phyloP scores from a whole-genome alignment of 2,797 vertebrate genomes.

The Enteromius paludinosus region DNA sequence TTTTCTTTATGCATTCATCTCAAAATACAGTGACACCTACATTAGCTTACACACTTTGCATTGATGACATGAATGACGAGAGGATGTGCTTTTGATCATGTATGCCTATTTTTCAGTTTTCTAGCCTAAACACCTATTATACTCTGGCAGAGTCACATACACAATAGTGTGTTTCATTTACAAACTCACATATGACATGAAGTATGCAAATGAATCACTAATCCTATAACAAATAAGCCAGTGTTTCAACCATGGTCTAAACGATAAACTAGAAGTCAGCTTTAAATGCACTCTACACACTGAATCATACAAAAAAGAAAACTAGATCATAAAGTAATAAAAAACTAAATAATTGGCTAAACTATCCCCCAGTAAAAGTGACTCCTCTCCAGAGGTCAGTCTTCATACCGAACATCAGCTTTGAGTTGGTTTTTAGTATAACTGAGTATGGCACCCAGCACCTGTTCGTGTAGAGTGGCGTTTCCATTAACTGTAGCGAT shows the following conservation, averaged over 20 bases:
- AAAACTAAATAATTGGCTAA: not conserved
- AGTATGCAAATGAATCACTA: not conserved
- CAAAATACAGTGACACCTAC: not conserved
- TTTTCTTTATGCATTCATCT: not conserved
- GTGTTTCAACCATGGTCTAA: not conserved
- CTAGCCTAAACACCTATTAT: not conserved
- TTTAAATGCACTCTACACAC: not conserved
- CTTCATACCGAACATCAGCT: conserved; percentile 77
- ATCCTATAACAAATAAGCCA: not conserved
- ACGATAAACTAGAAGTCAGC: not conserved
- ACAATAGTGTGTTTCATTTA: not conserved
- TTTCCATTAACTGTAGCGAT: conserved; percentile 83
- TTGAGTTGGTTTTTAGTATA: conserved; percentile 81
- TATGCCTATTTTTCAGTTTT: too few relatives aligned
- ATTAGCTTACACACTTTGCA: not conserved
- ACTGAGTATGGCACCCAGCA: conserved; percentile 74
- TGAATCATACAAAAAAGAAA: not conserved
- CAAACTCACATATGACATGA: not conserved
- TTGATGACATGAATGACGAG: not conserved
- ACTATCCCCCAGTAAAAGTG: not conserved
- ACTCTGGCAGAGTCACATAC: not conserved
- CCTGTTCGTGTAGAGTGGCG: conserved; percentile 73
- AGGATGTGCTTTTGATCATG: not conserved
- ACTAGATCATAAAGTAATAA: not conserved
- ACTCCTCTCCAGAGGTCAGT: conserved; percentile 70